phyloP scores from a whole-genome alignment of 2,113 vertebrate genomes.

The Podocnemis expansa region DNA sequence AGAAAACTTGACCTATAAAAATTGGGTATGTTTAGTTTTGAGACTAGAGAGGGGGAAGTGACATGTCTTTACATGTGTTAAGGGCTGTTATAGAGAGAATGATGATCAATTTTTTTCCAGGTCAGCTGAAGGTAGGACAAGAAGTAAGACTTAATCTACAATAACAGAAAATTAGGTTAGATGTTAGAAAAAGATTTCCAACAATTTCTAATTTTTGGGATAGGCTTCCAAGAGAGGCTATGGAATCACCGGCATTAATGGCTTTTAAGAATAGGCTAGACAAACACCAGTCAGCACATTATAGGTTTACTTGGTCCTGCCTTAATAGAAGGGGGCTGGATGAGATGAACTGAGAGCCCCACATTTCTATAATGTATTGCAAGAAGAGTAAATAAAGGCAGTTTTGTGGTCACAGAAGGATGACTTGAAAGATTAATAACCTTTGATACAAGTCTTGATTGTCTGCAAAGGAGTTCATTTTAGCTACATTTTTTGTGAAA shows the following conservation, averaged over 20 bases:
- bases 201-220: not conserved
- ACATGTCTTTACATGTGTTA: not conserved
- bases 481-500: not conserved
- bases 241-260: not conserved
- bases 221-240: not conserved
- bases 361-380: not conserved
- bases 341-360: not conserved
- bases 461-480: not conserved
- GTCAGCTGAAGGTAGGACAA: not conserved
- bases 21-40: not conserved
- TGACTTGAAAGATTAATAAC: not conserved
- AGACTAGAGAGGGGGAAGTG: not conserved
- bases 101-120: not conserved
- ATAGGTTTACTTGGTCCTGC: not conserved
- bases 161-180: not conserved
- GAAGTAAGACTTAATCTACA: not conserved
- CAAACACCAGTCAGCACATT: not conserved
- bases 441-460: not conserved
- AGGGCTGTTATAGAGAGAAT: not conserved
- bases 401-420: not conserved
- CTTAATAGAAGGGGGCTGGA: not conserved
- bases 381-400: not conserved
- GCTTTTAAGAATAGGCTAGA: not conserved
- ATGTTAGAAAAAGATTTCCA: not conserved
- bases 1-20: not conserved